Percentiles rank a stretch among this genome's conserved stretches.
These are phyloP conservation scores for Lutjanus erythropterus DNA, from an alignment of 2,113 vertebrate genomes.

Conservation along the genomic window DNA sequence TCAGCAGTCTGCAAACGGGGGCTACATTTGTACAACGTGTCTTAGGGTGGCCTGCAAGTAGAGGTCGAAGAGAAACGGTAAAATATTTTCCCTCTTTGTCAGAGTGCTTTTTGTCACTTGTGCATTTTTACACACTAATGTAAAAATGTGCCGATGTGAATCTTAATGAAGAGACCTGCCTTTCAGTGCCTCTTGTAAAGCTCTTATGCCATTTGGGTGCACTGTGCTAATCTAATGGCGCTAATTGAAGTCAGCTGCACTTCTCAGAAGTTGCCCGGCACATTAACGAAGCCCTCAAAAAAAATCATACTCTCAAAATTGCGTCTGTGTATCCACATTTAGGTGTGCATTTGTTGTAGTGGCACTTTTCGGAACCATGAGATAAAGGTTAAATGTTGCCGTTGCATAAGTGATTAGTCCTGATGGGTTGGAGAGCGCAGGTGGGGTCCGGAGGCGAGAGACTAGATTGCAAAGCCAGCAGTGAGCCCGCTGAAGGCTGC, in stretches of 20 bases:
- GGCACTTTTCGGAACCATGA: slow-evolving; percentile 64
- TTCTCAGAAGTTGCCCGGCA: slow-evolving; percentile 57
- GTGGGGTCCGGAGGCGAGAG: slow-evolving; percentile 60
- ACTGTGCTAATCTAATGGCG: slow-evolving; percentile 68
- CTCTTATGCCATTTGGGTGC: slow-evolving; percentile 68
- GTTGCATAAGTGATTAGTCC: slow-evolving; percentile 69
- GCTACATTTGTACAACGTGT: slow-evolving; percentile 18
- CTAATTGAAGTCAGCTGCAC: slow-evolving; percentile 80
- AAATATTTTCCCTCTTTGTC: slow-evolving; percentile 29
- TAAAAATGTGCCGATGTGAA: slow-evolving; percentile 58
- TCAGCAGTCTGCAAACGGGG: slow-evolving; percentile 32
- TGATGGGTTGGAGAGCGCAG: slow-evolving; percentile 70
- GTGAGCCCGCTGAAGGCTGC: slow-evolving; percentile 40
- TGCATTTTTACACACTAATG: slow-evolving; percentile 58
- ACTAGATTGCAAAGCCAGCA: slow-evolving; percentile 60
- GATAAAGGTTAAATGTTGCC: slow-evolving; percentile 75
- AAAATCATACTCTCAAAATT: slow-evolving; percentile 41
- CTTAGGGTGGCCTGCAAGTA: slow-evolving; percentile 33
- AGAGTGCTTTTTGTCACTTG: slow-evolving; percentile 22
- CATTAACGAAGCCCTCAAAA: slow-evolving; percentile 51
- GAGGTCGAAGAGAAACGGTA: slow-evolving; percentile 56
- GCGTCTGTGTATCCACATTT: slow-evolving; percentile 28
- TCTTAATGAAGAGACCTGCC: slow-evolving; percentile 73
- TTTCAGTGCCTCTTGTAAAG: slow-evolving; percentile 68
- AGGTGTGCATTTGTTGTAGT: slow-evolving; percentile 56